A percentile compares a stretch with the other conserved stretches of the same genome.
phyloP scores from a whole-genome alignment of 2,888 invertebrate genomes.

The Phengaris alcon region DNA sequence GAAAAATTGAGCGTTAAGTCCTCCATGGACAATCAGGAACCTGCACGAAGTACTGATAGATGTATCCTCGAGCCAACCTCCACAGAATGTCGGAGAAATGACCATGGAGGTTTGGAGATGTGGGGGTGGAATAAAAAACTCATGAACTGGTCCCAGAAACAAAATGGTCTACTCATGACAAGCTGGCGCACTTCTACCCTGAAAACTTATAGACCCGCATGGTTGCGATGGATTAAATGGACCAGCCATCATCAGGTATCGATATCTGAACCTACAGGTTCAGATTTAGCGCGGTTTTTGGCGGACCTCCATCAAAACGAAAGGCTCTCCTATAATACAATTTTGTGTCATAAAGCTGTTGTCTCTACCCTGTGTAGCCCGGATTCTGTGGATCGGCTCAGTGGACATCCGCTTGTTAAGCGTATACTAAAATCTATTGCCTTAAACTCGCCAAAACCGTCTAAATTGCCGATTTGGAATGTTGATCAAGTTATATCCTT shows the following conservation, averaged over 20 bases:
- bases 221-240: no score
- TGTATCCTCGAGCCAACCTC: background rate
- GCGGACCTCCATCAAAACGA: constrained; percentile 11
- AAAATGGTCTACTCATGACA: constrained; percentile 7
- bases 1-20: background rate
- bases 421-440: no score
- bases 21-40: constrained; percentile 2
- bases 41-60: background rate
- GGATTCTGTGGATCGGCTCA: no score
- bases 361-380: no score
- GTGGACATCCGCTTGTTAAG: no score
- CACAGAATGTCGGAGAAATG: constrained; percentile 2
- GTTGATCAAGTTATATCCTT: no score
- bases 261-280: background rate
- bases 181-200: no score
- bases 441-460: no score
- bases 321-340: constrained; percentile 3
- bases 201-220: no score
- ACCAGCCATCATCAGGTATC: background rate
- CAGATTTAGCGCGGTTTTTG: constrained; percentile 3
- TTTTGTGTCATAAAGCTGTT: constrained; percentile 12
- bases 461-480: no score
- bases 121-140: constrained; percentile 6
- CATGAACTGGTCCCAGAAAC: background rate
- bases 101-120: constrained; percentile 18